These are phyloP conservation scores for Mobula birostris DNA, from an alignment of 2,113 vertebrate genomes.

Conservation along the genomic window DNA sequence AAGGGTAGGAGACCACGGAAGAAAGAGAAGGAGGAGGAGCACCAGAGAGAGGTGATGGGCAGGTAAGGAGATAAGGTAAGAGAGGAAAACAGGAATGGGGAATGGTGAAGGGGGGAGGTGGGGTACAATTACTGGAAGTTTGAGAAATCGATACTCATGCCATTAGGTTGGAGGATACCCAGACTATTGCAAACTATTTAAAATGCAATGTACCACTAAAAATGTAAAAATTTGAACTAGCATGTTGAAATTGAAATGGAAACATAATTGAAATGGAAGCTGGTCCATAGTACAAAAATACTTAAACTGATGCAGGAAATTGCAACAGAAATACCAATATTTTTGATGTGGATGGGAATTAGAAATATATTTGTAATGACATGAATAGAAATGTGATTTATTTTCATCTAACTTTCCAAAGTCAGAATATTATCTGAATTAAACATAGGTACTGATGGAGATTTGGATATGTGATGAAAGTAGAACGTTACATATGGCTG, in stretches of 20 bases:
- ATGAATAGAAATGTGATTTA: background rate
- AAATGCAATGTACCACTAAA: background rate
- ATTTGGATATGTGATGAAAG: conserved; percentile 14
- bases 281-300: background rate
- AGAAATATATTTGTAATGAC: background rate
- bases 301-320: background rate
- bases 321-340: background rate
- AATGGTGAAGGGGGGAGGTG: no score
- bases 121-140: no score
- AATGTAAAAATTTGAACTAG: background rate
- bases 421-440: background rate
- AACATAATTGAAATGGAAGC: background rate
- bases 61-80: no score
- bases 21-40: no score
- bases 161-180: no score
- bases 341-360: background rate
- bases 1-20: no score
- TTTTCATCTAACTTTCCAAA: background rate
- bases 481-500: background rate
- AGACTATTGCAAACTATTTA: background rate
- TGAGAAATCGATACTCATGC: no score
- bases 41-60: no score
- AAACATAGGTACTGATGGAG: background rate
- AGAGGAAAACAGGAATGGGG: no score
- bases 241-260: background rate